phyloP scores from a whole-genome alignment of 1,140 invertebrate genomes.

The Ylistrum balloti region DNA sequence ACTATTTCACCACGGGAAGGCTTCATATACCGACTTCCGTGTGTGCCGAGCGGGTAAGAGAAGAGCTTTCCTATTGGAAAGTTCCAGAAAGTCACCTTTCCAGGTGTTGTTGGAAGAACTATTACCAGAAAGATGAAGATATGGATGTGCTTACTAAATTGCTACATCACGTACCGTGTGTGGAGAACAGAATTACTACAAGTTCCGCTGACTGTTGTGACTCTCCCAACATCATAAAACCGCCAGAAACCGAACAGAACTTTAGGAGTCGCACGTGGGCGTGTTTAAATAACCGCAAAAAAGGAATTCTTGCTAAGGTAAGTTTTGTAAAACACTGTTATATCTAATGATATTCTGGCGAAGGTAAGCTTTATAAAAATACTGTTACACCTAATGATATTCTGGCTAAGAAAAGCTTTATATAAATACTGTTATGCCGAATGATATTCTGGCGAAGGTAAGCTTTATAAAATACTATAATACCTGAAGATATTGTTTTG shows the following conservation, averaged over 20 bases:
- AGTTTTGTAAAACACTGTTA: too few relatives aligned
- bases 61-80: constrained; percentile 98
- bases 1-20: constrained; percentile 98
- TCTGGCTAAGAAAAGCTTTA: too few relatives aligned
- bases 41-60: constrained; percentile 98
- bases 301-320: neutral
- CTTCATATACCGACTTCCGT: constrained; percentile 99
- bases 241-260: neutral
- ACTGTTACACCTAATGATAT: too few relatives aligned
- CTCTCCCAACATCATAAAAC: neutral
- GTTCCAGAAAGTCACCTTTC: constrained; percentile 98
- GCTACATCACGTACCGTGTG: constrained; percentile 82
- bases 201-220: neutral
- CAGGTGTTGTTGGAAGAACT: constrained; percentile 99
- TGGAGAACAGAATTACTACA: constrained; percentile 76
- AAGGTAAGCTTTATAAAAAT: too few relatives aligned
- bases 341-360: too few relatives aligned
- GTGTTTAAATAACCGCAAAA: neutral
- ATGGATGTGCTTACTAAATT: constrained; percentile 60
- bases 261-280: neutral
- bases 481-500: too few relatives aligned
- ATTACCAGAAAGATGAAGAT: constrained; percentile 96
- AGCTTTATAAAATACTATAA: too few relatives aligned
- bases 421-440: too few relatives aligned
- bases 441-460: too few relatives aligned